Evolutionary conservation across 2,113 vertebrate genomes (phyloP).

Genomic region (Poecile atricapillus): DNA sequence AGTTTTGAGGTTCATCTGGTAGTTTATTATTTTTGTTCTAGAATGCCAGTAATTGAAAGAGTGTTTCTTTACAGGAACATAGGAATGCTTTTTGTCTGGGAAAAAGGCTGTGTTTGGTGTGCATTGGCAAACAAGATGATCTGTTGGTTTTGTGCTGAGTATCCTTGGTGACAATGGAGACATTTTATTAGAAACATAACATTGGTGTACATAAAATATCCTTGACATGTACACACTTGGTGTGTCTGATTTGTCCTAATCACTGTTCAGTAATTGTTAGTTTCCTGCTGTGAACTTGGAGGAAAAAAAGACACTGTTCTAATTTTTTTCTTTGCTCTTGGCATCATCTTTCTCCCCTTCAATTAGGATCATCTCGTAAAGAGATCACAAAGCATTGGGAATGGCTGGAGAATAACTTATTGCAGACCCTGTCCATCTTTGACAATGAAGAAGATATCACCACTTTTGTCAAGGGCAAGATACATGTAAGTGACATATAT

Average conservation of each 20-base stretch:
- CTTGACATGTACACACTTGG: neutral
- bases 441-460: slow-evolving; percentile 95
- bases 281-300: neutral
- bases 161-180: neutral
- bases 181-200: neutral
- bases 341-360: neutral
- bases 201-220: neutral
- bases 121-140: neutral
- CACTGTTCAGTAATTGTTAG: neutral
- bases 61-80: neutral
- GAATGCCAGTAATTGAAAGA: neutral
- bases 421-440: slow-evolving; percentile 96
- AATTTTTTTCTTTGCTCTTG: neutral
- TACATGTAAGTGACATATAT: slow-evolving; percentile 76
- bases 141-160: neutral
- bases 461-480: slow-evolving; percentile 97
- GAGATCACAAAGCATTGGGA: slow-evolving; percentile 98
- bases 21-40: neutral
- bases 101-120: neutral
- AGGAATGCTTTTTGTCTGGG: neutral
- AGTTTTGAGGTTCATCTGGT: neutral
- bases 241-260: neutral
- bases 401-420: slow-evolving; percentile 93
- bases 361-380: slow-evolving; percentile 87
- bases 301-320: neutral